Base-by-base conservation (phyloP, 2,888 invertebrate species). In the Cyclophora punctaria region DNA sequence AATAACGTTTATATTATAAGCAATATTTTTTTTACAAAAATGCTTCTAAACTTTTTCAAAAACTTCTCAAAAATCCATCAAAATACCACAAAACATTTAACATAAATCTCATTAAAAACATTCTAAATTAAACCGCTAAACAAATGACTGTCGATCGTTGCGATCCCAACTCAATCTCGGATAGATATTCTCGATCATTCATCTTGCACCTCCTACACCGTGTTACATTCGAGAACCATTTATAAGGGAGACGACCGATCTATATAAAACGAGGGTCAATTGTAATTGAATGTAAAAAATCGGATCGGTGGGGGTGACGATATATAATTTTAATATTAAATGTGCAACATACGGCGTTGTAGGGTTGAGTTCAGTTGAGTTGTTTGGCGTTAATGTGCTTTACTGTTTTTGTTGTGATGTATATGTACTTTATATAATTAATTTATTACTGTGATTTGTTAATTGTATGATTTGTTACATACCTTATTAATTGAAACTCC, bases 261-360 rank as follows among this genome's bases (percentile, higher is more conserved):
- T 83, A 85, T 86, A 81, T 78, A 78, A 70, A 77, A 74, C 71
- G 73, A 77, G 78, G 82, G 84, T 76, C 76, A 80, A 67, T 71
- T 73, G 75, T 86, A 83, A 87, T 86, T 85, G 83, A 84, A 84
- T 82, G 80, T 80, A 82, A 85, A 86, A 84, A 86, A 85, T 83
- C 72, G 77, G 64, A 75, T 69, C 73, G 72, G 70, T 80, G 73
- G 56, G 63, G 67, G 64, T 49, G 63, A 66, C 57, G 71, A 62
- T 71, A 75, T 77, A 72, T 80, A 76, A 82, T 83, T 83, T 80
- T 81, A 80, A 82, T 81, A 83, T 77, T 79, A 75, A 71, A 80
- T 72, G 64, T 66, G 66, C 57, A 68, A 59, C 83, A 78, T 80
- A 81, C 67, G 76, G 73, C 66, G 45, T 48, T 50, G 37, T 49